These are phyloP conservation scores for Anseranas semipalmata DNA, from an alignment of 2,113 vertebrate species.

Conservation along the genomic window DNA sequence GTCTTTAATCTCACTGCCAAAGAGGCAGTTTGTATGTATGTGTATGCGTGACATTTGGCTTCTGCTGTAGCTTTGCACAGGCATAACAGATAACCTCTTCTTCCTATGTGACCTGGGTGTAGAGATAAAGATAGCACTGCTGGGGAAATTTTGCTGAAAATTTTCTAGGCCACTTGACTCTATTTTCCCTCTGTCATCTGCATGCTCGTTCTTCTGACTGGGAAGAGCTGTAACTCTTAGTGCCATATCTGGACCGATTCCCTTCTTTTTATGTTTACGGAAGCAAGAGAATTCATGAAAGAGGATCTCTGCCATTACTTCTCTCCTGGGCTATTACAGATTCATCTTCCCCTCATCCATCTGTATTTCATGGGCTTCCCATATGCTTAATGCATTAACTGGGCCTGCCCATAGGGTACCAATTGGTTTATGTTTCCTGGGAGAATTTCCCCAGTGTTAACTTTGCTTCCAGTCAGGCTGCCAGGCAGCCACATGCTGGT, in stretches of 20 bases:
- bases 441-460: background rate
- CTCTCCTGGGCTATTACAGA: conserved; percentile 16
- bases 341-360: background rate
- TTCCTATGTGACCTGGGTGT: background rate
- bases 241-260: background rate
- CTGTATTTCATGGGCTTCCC: background rate
- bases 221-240: background rate
- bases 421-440: background rate
- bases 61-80: background rate
- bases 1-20: background rate
- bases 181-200: background rate
- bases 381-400: background rate
- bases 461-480: background rate
- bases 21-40: background rate
- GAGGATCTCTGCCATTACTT: background rate
- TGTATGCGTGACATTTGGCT: background rate
- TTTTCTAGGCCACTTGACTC: background rate
- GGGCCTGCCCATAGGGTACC: background rate
- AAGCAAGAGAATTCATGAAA: conserved; percentile 18
- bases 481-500: conserved; percentile 16
- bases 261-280: background rate
- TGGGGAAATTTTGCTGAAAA: background rate
- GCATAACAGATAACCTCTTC: background rate
- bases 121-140: background rate
- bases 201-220: background rate